These are phyloP conservation scores for Lysandra bellargus DNA, from an alignment of 2,888 invertebrate species.

Conservation along the genomic window DNA sequence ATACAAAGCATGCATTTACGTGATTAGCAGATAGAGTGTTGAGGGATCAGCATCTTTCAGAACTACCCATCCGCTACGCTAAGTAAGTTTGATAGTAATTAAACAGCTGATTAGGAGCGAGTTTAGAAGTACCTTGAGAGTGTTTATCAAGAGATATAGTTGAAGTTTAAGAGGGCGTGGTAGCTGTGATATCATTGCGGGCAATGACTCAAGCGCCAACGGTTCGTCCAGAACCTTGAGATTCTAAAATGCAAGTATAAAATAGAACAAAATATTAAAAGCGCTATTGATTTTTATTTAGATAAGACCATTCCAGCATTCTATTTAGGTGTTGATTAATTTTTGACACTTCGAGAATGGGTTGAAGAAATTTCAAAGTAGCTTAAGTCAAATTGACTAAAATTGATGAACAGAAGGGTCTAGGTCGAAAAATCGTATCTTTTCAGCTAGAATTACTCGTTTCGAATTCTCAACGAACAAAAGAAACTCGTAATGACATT, in stretches of 20 bases:
- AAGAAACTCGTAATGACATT: constrained; percentile 46
- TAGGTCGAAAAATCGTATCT: neutral
- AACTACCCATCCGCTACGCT: constrained; percentile 17
- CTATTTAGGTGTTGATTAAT: constrained; percentile 67
- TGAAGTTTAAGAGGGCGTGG: constrained; percentile 49
- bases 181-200: constrained; percentile 65
- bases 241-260: constrained; percentile 59
- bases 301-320: constrained; percentile 62
- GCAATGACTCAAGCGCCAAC: constrained; percentile 49
- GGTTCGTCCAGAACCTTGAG: constrained; percentile 46
- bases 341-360: constrained; percentile 58
- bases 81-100: neutral
- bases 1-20: constrained; percentile 6
- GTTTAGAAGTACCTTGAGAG: constrained; percentile 44
- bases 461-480: neutral
- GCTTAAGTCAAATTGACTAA: neutral
- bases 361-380: constrained; percentile 55
- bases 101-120: constrained; percentile 53
- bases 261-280: constrained; percentile 57
- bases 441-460: neutral
- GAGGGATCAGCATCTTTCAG: neutral
- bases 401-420: neutral
- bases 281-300: constrained; percentile 58
- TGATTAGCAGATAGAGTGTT: neutral
- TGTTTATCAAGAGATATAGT: constrained; percentile 43